phyloP scores from a whole-genome alignment of 2,888 invertebrate genomes.

The Clanis bilineata region DNA sequence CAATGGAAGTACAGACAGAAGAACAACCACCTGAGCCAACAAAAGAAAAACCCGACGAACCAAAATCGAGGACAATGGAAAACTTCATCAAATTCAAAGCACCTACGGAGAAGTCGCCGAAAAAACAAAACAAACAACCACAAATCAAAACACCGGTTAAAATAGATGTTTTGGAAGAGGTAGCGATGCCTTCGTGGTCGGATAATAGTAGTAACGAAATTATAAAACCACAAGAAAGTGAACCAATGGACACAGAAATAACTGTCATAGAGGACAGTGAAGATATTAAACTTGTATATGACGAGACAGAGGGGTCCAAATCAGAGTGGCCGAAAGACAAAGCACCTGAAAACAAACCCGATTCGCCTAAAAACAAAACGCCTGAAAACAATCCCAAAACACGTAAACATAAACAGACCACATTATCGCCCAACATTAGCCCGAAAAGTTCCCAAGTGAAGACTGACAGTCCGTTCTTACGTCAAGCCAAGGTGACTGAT shows the following conservation, averaged over 20 bases:
- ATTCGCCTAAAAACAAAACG: conserved; percentile 17
- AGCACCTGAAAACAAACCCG: conserved; percentile 21
- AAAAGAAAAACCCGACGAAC: conserved; percentile 33
- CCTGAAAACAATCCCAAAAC: conserved; percentile 27
- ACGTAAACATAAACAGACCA: conserved; percentile 24
- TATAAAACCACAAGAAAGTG: conserved; percentile 46
- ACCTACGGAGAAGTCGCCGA: conserved; percentile 56
- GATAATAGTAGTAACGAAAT: conserved; percentile 72
- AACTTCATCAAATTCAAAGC: conserved; percentile 69
- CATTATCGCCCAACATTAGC: conserved; percentile 19
- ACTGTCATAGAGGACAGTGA: conserved; percentile 71
- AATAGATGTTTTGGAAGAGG: conserved; percentile 66
- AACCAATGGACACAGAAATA: conserved; percentile 31
- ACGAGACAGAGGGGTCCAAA: conserved; percentile 62
- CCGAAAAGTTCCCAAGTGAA: conserved; percentile 22
- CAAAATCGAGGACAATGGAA: conserved; percentile 54
- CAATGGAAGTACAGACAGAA: conserved; percentile 47
- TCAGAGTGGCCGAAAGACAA: conserved; percentile 24
- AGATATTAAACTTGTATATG: conserved; percentile 83
- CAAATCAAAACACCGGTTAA: conserved; percentile 67
- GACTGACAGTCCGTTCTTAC: conserved; percentile 48
- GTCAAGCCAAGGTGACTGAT: conserved; percentile 66
- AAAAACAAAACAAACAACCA: conserved; percentile 45
- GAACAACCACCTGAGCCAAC: conserved; percentile 32
- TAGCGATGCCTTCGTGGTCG: conserved; percentile 76